Evolutionary conservation across 2,797 vertebrate genomes (phyloP), one percentile per base, ranked within the genome.

Genomic region (Thalassophryne amazonica): DNA sequence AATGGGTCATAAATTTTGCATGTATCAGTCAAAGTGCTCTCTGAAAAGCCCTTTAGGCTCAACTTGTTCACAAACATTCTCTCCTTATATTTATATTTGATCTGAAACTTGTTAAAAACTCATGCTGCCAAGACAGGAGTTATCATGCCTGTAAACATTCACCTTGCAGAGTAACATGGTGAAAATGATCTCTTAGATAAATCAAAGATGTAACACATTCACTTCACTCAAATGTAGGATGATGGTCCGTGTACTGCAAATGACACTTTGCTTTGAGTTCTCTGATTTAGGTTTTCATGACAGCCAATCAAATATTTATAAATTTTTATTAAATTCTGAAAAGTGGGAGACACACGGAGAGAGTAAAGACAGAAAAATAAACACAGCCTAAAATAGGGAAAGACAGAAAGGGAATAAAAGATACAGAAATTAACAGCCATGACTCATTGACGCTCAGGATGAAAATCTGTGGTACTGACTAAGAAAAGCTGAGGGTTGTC

Each of bases 61-160:
- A 53, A 20, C 20, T n/a, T 10, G 0, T 18, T 19, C 32, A 28
- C 55, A 54, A 42, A 58, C 25, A 30, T 50, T 47, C 6, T 23
- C 28, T 24, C 3, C 3, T 24, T 11, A 23, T 28, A 18, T 21
- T 10, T 2, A 0, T 39, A 51, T 67, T 37, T 68, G 28, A 55
- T 31, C 20, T 48, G 32, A n/a, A 37, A 23, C 27, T 19, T 34
- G 46, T 6, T 18, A 6, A 19, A 21, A 12, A 27, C 29, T 29
- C 14, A 18, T 16, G 13, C 16, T 25, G 27, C 47, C 15, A 16
- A 13, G 31, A 41, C 14, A 3, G 11, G 22, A 40, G 30, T 29
- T 23, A 41, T 37, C 5, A 13, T 36, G 29, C 42, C 48, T 27
- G 28, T 36, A 36, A 56, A 53, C 21, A 57, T 32, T 29, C 21